Conservation (phyloP, 2,888 invertebrate genomes). For the Gymnocheta viridis region DNA sequence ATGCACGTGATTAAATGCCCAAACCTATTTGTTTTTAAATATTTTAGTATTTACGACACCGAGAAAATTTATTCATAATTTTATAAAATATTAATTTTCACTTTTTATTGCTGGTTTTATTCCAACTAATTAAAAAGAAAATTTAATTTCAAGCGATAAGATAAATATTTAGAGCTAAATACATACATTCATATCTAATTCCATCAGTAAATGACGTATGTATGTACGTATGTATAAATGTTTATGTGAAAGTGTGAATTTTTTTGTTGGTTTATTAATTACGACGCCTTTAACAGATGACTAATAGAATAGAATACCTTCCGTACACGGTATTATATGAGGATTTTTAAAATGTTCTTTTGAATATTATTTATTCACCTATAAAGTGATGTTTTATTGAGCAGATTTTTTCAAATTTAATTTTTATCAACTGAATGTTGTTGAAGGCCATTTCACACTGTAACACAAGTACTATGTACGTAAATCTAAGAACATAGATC, state of each 20-base stretch:
- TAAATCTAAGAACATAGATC: too few relatives aligned
- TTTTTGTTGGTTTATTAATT: not conserved
- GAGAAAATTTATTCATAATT: constrained; percentile 20
- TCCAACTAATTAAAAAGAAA: too few relatives aligned
- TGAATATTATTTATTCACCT: not conserved
- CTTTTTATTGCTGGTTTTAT: constrained; percentile 6
- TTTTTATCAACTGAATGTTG: too few relatives aligned
- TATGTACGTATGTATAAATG: not conserved
- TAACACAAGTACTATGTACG: too few relatives aligned
- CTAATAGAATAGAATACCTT: not conserved
- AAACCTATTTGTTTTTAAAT: not conserved
- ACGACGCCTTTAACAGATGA: not conserved
- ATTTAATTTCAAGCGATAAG: constrained; percentile 8
- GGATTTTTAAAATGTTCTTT: not conserved
- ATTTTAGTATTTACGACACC: not conserved
- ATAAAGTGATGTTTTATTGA: not conserved
- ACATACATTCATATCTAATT: not conserved
- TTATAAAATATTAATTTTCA: not conserved
- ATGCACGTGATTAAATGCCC: not conserved
- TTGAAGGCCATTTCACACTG: too few relatives aligned
- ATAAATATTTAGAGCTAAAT: not conserved
- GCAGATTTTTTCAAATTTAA: not conserved
- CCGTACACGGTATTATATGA: too few relatives aligned
- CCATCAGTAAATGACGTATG: not conserved
- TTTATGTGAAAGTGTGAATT: constrained; percentile 37